Evolutionary conservation across 2,888 invertebrate species (phyloP), one percentile per base, ranked within the genome.

Genomic region (Agelastica alni): DNA sequence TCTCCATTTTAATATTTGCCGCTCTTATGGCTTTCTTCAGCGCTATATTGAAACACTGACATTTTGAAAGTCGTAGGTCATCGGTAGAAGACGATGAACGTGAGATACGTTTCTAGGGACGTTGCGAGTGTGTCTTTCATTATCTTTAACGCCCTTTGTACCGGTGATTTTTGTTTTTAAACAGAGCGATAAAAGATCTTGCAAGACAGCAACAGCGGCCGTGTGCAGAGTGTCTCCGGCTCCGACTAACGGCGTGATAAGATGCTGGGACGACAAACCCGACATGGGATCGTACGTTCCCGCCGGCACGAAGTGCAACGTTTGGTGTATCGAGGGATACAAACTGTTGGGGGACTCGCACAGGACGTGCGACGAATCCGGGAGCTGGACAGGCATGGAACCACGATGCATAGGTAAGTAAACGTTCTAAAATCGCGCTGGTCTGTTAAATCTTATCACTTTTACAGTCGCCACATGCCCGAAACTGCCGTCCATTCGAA

Each of bases 381-480:
- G 80, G 32, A 78, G 77, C 36, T 80, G 81, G 78, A 81, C 81
- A 60, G 70, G 74, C 18, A 74, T 75, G 31, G 78, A 78, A 36
- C 78, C 81, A 37, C 67, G 69, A 53, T 85, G 85, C 67, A 60
- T 80, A 59, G 79, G 82, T 80, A 77, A 81, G n/a, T n/a, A n/a
- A n/a, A n/a, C n/a, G n/a, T n/a, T n/a, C n/a, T n/a, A n/a, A n/a
- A n/a, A n/a, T n/a, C n/a, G n/a, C n/a, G n/a, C n/a, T n/a, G n/a
- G n/a, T n/a, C n/a, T n/a, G n/a, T n/a, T n/a, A n/a, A n/a, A n/a
- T n/a, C n/a, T n/a, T n/a, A n/a, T n/a, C n/a, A n/a, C n/a, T n/a
- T n/a, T n/a, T n/a, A n/a, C 61, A 81, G 79, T 76, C 16, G 69
- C 73, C 32, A 66, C 77, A 4, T 85, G 85, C 63, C 77, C 81